phyloP scores from a whole-genome alignment of 2,888 invertebrate genomes.

The Anthophora plumipes region DNA sequence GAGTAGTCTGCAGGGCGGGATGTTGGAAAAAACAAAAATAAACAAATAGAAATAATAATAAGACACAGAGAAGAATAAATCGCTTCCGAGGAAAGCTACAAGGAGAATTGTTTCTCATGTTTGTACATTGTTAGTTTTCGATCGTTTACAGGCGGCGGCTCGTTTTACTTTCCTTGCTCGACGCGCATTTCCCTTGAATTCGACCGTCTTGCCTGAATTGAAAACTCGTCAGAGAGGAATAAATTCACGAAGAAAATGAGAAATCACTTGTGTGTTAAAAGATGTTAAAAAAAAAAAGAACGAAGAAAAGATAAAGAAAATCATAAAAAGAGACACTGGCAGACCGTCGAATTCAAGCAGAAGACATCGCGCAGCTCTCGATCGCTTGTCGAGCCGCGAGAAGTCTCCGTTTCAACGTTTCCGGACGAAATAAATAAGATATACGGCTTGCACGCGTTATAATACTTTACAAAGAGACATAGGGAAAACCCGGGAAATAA shows the following conservation, averaged over 20 bases:
- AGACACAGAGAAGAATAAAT: conserved; percentile 54
- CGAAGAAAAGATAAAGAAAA: background rate
- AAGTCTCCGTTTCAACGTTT: conserved; percentile 33
- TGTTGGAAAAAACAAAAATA: background rate
- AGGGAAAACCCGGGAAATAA: too few relatives aligned
- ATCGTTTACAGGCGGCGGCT: conserved; percentile 58
- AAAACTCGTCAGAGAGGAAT: too few relatives aligned
- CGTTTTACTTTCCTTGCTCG: conserved; percentile 58
- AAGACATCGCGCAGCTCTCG: conserved; percentile 34
- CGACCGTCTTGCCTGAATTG: conserved; percentile 48
- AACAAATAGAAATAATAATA: background rate
- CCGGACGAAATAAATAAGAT: conserved; percentile 71
- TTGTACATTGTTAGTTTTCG: conserved; percentile 68
- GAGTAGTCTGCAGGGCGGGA: conserved; percentile 43
- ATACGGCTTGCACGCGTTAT: conserved; percentile 55
- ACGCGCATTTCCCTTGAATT: conserved; percentile 56
- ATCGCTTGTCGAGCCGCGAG: conserved; percentile 32
- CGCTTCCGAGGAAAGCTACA: conserved; percentile 70
- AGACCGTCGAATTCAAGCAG: conserved; percentile 63
- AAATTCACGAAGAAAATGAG: too few relatives aligned
- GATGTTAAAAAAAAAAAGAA: too few relatives aligned
- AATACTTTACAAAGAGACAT: conserved; percentile 71
- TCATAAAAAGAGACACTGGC: conserved; percentile 23
- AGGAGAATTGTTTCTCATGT: conserved; percentile 56
- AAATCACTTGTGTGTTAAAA: too few relatives aligned